Evolutionary conservation across 2,888 invertebrate species (phyloP), one percentile per base, ranked within the genome.

Genomic region (Lycaena phlaeas): DNA sequence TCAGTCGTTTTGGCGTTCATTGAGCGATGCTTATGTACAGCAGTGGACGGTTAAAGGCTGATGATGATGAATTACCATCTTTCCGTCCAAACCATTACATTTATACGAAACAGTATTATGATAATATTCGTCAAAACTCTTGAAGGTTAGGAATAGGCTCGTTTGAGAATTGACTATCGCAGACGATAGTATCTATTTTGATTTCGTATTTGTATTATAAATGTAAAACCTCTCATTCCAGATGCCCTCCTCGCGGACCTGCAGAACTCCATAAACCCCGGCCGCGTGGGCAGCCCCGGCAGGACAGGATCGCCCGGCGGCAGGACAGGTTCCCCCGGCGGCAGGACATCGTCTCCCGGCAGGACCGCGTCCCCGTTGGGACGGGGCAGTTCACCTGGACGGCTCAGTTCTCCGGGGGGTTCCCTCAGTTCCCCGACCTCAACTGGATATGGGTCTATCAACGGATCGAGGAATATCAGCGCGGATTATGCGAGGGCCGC

Each of bases 181-280:
- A n/a, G n/a, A n/a, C n/a, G n/a, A n/a, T n/a, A n/a, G n/a, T n/a
- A n/a, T n/a, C n/a, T n/a, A n/a, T n/a, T n/a, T n/a, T n/a, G n/a
- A n/a, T n/a, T n/a, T n/a, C n/a, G n/a, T n/a, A n/a, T n/a, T n/a
- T n/a, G n/a, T n/a, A n/a, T n/a, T n/a, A n/a, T n/a, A n/a, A n/a
- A n/a, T n/a, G n/a, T n/a, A n/a, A n/a, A n/a, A n/a, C n/a, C n/a
- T 39, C 26, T 42, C 18, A 61, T 90, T 90, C 38, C 87, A 98
- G 98, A 98, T 88, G 97, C 97, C 47, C 86, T 98, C 53, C 88
- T 98, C 63, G 97, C 97, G 44, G 98, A 98, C 71, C 88, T 98
- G 44, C 97, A 98, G 81, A 96, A 96, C 62, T 97, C 97, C 6
- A 94, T 96, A 54, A 82, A 84, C 59, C 84, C 84, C 34, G 92